Evolutionary conservation across 2,888 invertebrate species (phyloP).

Genomic region (Unio pictorum): DNA sequence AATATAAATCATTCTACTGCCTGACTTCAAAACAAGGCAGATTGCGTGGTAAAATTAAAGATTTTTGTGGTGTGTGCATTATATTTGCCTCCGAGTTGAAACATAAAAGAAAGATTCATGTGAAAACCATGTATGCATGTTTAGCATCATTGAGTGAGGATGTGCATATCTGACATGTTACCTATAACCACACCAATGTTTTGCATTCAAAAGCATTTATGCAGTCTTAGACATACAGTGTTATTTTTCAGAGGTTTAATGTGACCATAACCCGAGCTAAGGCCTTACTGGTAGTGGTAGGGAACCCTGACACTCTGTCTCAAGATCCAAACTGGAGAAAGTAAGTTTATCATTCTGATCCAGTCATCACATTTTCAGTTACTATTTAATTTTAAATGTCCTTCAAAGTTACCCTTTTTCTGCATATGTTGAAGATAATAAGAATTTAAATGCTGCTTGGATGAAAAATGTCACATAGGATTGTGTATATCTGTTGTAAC

Average conservation of each 20-base stretch:
- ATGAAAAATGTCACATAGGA: too few species aligned
- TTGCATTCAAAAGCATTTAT: too few species aligned
- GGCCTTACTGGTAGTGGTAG: slow-evolving; percentile 62
- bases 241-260: slow-evolving; percentile 59
- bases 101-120: not conserved
- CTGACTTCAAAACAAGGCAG: too few species aligned
- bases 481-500: too few species aligned
- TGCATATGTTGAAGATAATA: too few species aligned
- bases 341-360: slow-evolving; percentile 28
- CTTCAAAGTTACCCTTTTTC: too few species aligned
- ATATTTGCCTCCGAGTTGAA: not conserved
- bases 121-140: not conserved
- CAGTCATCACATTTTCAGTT: too few species aligned
- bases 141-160: not conserved
- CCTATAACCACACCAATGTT: not conserved
- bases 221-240: not conserved
- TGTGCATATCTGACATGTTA: slow-evolving; percentile 1
- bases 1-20: too few species aligned
- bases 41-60: too few species aligned
- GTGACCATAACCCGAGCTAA: slow-evolving; percentile 64
- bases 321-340: slow-evolving; percentile 55
- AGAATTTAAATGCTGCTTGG: too few species aligned
- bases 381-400: too few species aligned
- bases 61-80: too few species aligned
- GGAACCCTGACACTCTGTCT: slow-evolving; percentile 57